Base-by-base conservation (phyloP, 2,888 invertebrate genomes). In the Opisthograptis luteolata region DNA sequence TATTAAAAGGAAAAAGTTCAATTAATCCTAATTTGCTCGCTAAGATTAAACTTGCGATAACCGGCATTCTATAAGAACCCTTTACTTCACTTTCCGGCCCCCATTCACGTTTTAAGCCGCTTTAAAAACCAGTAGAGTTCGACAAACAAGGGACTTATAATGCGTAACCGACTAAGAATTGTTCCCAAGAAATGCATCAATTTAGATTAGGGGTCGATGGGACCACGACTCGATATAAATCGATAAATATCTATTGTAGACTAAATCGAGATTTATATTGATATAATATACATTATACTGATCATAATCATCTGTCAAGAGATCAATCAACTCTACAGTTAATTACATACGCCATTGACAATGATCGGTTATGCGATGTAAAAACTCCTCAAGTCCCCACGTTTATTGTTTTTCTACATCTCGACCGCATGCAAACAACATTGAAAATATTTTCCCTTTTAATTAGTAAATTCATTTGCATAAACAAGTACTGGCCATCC, bases 11-110 rank as follows among this genome's bases (percentile, higher is more conserved):
- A 85, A 88, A 87, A 86, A 87, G 82, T 86, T 90, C 87, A 86
- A 90, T 89, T 89, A 89, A 89, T 90, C 90, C 90, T 82, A 90
- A 89, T 89, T 90, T 84, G 86, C 79, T 78, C 79, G 81, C 81
- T 71, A 79, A 90, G 89, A 88, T 88, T 87, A 88, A 83, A 77
- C 77, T 75, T 61, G 64, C 81, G 89, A 89, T 89, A 89, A 82
- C 79, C 79, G 76, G 70, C 79, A 76, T 84, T 84, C 77, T 78
- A 72, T 78, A 80, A 68, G 81, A 86, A 86, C 88, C 89, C 88
- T 87, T 88, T 87, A 76, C 84, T 83, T 78, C 68, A 63, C 73
- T 81, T 79, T 75, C 78, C 79, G 74, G 50, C 44, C 58, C 84
- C 83, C 64, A 79, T 84, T 81, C 80, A 78, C 65, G 62, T 66